Evolutionary conservation across 2,797 vertebrate genomes (phyloP), one percentile per base, ranked within the genome.

Genomic region (Lates japonicus): DNA sequence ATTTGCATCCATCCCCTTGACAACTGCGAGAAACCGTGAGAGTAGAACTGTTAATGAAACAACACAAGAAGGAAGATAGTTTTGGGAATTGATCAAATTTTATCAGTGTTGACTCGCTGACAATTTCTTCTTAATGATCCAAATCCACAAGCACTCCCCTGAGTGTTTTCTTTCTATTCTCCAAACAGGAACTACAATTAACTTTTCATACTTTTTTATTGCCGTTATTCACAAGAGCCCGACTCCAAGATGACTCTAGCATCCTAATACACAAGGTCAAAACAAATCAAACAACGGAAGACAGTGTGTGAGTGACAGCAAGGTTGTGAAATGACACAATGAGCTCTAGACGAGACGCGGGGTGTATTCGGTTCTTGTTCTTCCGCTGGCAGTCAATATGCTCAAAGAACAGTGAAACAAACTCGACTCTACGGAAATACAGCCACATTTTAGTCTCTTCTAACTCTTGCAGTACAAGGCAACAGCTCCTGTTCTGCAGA

Each of bases 31-130:
- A 69, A 61, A 74, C 10, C 0, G 52, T 29, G 58, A 65, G 17
- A 68, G 42, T 12, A 55, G 29, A 85, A 65, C 42, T 74, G 49
- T 48, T 73, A 74, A 79, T 83, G 48, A 20, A 78, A 82, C 55
- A 58, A 66, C 70, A 76, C 25, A 59, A 48, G 14, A 13, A 66
- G 31, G 13, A 51, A 57, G 49, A 65, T 0, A 7, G 76, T 2
- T n/a, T 20, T 55, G 58, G 31, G 42, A 77, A 67, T 37, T 58
- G 74, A 80, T 74, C 39, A 58, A 52, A 80, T 77, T 70, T 80
- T 55, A 70, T 78, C 74, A 70, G 74, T n/a, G n/a, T 44, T 51
- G 60, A 80, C 73, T 84, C 41, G 7, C 44, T 46, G 55, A 81
- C 58, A 65, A 58, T 78, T 80, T 67, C 39, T 29, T 62, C 44